Base-by-base conservation (phyloP, 2,797 vertebrate species). In the Neoniphon sammara region DNA sequence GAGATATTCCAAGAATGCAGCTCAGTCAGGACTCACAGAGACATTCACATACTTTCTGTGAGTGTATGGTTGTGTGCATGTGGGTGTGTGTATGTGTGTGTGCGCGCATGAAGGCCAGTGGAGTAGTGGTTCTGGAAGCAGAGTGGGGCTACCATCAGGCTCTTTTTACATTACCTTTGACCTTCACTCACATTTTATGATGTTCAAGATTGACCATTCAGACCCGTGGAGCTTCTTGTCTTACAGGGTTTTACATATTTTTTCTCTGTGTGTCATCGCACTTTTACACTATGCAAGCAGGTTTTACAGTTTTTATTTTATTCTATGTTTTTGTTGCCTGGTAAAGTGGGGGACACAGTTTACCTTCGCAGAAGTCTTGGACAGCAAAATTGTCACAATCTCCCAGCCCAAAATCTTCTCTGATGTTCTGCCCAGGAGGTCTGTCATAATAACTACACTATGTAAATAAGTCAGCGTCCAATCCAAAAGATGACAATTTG, bases 1-100 rank as follows among this genome's bases (percentile, higher is more conserved):
- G 20, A 88, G 84, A 76, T 83, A 93, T 92, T 77, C 76, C 10
- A 86, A 81, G 90, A 93, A 92, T 92, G 88, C 77, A 42, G 63
- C 67, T 66, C 44, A 65, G 68, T 70, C 76, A 78, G 82, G 71
- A 72, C 56, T 25, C 59, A 42, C 58, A 56, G 59, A 74, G 42
- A 62, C 47, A 36, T 27, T 27, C 25, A 4, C 25, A 27, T 27
- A 27, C 25, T 27, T 27, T 27, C 25, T 27, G 25, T 27, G 25
- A n/a, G 30, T 31, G 30, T 31, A 59, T 4, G 55, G n/a, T 36
- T 18, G 46, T 53, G 56, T 59, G 54, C 50, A 39, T 58, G 68
- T 73, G 55, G 59, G 66, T 77, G 25, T 72, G 80, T 56, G 3
- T 71, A 53, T 49, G 52, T 50, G 57, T 80, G 75, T 55, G 72